A percentile compares a stretch with the other conserved stretches of the same genome.
Conservation (phyloP, 2,797 vertebrate genomes). For the Mus spretus region DNA sequence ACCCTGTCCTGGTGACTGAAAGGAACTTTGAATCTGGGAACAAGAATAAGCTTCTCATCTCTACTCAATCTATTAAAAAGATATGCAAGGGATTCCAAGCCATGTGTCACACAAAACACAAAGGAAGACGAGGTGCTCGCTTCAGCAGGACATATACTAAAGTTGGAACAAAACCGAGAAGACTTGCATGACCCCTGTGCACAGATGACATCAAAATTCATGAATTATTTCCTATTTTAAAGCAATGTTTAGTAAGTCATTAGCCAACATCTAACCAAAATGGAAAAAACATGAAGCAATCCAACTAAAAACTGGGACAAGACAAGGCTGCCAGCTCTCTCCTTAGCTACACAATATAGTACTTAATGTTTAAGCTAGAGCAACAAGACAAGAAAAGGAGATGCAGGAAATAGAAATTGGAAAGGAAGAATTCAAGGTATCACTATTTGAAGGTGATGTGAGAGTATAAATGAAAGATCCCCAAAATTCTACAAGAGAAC, state of each 20-base stretch:
- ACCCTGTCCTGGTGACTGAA: background rate
- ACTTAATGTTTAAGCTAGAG: background rate
- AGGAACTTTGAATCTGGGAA: background rate
- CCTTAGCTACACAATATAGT: background rate
- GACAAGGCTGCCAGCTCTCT: background rate
- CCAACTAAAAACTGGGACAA: background rate
- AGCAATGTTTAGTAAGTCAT: background rate
- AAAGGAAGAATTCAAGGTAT: background rate
- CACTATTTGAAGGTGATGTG: background rate
- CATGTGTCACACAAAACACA: background rate
- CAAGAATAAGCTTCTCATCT: accelerated
- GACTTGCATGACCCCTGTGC: background rate
- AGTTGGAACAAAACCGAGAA: background rate
- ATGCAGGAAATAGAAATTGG: background rate
- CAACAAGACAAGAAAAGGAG: background rate
- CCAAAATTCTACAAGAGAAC: background rate
- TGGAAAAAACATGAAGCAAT: background rate
- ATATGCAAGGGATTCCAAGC: accelerated
- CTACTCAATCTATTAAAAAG: background rate
- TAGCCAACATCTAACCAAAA: background rate
- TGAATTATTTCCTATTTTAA: background rate
- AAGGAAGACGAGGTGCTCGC: background rate
- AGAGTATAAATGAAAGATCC: background rate
- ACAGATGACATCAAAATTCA: background rate
- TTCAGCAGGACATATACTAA: background rate